Base-by-base conservation (phyloP, 2,888 invertebrate species). In the Galerucella pusilla region DNA sequence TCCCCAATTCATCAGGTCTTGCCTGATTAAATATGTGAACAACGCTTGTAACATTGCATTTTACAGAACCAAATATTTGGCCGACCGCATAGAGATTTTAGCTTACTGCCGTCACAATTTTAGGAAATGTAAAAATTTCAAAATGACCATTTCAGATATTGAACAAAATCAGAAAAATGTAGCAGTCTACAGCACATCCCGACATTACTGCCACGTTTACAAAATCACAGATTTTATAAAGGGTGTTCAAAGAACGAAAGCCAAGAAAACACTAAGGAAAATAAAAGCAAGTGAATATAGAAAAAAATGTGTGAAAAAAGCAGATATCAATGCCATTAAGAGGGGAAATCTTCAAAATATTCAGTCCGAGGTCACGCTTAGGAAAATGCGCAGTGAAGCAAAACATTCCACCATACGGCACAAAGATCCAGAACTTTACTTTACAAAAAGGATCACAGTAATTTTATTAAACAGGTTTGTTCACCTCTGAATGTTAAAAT, bases 401-500 rank as follows among this genome's bases (percentile, higher is more conserved):
- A 59, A 61, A 61, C 42, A 60, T 61, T 42, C 9, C 12, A 11
- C 59, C 7, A 28, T 16, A 12, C 20, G 70, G 25, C 70, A 63
- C 59, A 45, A 60, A 45, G 49, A 70, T 61, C 49, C 14, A 45
- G 45, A 45, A 45, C 45, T 73, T 35, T 61, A 73, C 46, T 72
- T n/a, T 73, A 73, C 35, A 61, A 66, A 68, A 73, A 67, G 25
- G 54, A 60, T 11, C 67, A 73, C 42, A 28, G 52, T 9, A 57
- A 49, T 14, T 73, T 73, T 25, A 63, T 73, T n/a, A 20, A 60
- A 11, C 63, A 73, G 25, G 64, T 73, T 20, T 68, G 59, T 52
- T 73, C 68, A 5, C 73, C 68, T 4, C 20, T 73, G 20, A 73
- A 73, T 68, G 28, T 68, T 1, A 73, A 68, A 63, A 61, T 73